A percentile compares a stretch with the other conserved stretches of the same genome.
phyloP scores from a whole-genome alignment of 2,797 vertebrate species.

The Pantherophis vulpinus region DNA sequence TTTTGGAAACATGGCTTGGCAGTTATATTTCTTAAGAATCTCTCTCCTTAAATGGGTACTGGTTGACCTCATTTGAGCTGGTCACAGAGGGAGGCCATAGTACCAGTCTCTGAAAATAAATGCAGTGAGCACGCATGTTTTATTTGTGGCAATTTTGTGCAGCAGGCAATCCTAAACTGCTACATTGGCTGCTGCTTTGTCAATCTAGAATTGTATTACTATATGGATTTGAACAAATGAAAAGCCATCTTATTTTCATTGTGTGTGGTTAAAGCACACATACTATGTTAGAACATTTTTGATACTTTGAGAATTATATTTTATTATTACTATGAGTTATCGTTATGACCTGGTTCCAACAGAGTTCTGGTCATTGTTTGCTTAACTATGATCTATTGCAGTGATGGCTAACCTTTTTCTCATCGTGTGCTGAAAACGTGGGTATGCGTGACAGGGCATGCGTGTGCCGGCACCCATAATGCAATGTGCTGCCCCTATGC shows the following conservation, averaged over 20 bases:
- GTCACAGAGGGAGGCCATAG: neutral
- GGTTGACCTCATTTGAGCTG: constrained; percentile 8
- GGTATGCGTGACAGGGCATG: no score
- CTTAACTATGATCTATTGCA: neutral
- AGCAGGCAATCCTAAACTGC: neutral
- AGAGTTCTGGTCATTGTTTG: neutral
- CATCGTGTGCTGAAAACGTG: no score
- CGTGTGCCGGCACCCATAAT: no score
- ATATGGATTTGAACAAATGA: neutral
- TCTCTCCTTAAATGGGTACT: constrained; percentile 2
- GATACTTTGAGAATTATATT: neutral
- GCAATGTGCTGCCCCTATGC: no score
- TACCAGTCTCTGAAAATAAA: constrained; percentile 23
- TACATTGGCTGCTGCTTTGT: neutral
- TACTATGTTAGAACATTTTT: neutral
- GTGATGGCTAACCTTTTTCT: no score
- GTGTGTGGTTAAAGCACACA: neutral
- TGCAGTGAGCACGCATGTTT: neutral
- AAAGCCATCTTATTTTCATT: neutral
- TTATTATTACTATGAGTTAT: neutral
- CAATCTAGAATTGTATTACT: neutral
- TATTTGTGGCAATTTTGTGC: neutral
- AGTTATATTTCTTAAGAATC: constrained; percentile 11
- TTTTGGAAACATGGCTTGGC: neutral
- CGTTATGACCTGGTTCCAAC: neutral